Conservation (phyloP, 1,140 invertebrate genomes). For the Drepana arcuata region DNA sequence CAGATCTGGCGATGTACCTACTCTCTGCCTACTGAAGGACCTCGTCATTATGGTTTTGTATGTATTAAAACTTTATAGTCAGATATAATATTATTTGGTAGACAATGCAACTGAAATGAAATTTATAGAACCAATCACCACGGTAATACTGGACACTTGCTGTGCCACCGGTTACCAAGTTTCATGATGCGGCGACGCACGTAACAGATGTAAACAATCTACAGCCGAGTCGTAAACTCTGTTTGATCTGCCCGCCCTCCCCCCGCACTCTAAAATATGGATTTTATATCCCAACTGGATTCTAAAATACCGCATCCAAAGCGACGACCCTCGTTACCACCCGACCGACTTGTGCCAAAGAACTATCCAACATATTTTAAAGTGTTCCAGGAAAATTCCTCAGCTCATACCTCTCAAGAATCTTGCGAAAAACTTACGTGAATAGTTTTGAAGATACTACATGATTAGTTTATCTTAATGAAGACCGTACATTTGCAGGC, state of each 20-base stretch:
- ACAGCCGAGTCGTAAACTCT: conserved; percentile 57
- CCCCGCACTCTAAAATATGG: conserved; percentile 51
- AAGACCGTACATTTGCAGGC: too few species aligned
- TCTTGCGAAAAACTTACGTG: too few species aligned
- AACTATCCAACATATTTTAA: neutral
- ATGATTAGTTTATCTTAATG: too few species aligned
- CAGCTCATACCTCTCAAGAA: neutral
- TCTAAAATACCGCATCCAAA: conserved; percentile 55
- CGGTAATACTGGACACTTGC: conserved; percentile 28
- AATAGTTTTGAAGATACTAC: too few species aligned
- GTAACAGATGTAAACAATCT: conserved; percentile 69
- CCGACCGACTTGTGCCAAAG: neutral
- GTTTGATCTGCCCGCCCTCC: conserved; percentile 60
- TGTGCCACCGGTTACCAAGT: conserved; percentile 60
- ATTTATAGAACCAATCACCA: conserved; percentile 14
- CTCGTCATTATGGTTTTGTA: too few species aligned
- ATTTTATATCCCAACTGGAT: conserved; percentile 56
- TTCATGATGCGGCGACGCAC: conserved; percentile 46
- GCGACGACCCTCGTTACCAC: conserved; percentile 41
- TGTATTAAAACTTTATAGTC: too few species aligned
- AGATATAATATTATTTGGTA: too few species aligned
- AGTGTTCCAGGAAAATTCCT: neutral
- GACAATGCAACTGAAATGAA: too few species aligned
- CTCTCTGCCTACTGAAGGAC: too few species aligned
- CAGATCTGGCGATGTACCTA: too few species aligned